Evolutionary conservation across 2,888 invertebrate genomes (phyloP).

Genomic region (Ectobius pallidus): DNA sequence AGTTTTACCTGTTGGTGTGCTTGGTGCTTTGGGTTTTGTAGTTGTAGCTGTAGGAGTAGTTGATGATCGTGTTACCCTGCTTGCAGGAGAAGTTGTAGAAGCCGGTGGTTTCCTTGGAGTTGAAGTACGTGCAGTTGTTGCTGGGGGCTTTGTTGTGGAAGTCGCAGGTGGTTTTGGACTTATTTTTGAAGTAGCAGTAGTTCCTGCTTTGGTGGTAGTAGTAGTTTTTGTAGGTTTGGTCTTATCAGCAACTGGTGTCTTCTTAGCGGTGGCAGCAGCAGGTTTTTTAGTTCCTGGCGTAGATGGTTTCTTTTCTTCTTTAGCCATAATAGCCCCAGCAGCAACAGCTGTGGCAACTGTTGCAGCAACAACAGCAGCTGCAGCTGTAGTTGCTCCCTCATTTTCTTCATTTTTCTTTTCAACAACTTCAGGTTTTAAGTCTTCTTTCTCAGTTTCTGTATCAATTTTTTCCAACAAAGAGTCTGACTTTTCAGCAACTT

Average conservation of each 20-base stretch:
- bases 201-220: slow-evolving; percentile 43
- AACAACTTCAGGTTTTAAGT: background rate
- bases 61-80: slow-evolving; percentile 34
- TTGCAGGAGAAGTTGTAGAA: slow-evolving; percentile 44
- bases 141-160: slow-evolving; percentile 33
- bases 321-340: slow-evolving; percentile 35
- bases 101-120: slow-evolving; percentile 31
- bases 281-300: slow-evolving; percentile 49
- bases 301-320: slow-evolving; percentile 39
- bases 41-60: slow-evolving; percentile 36
- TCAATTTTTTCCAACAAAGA: background rate
- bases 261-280: slow-evolving; percentile 44
- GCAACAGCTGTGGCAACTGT: slow-evolving; percentile 43
- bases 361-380: slow-evolving; percentile 29
- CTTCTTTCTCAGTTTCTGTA: background rate
- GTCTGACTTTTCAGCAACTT: slow-evolving; percentile 11
- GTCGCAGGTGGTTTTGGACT: slow-evolving; percentile 44
- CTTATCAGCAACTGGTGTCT: slow-evolving; percentile 39
- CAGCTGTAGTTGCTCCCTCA: background rate
- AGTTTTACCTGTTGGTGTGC: slow-evolving; percentile 28
- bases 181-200: slow-evolving; percentile 43
- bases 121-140: background rate
- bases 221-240: slow-evolving; percentile 46
- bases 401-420: background rate
- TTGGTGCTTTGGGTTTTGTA: slow-evolving; percentile 40